phyloP scores from a whole-genome alignment of 2,113 vertebrate genomes.

The Pleuronectes platessa region DNA sequence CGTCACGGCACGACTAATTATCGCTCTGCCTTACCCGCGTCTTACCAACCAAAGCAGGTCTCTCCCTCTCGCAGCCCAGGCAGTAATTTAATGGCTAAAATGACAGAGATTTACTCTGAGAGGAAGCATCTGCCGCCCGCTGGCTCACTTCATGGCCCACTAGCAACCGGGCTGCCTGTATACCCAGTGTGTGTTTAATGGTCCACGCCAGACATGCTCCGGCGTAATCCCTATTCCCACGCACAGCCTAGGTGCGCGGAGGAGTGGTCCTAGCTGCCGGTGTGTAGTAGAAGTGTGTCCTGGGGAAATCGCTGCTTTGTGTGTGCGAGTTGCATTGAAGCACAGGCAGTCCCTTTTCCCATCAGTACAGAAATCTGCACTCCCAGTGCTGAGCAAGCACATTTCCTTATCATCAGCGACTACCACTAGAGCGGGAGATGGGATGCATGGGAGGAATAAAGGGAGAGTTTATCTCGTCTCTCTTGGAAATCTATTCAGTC shows the following conservation, averaged over 20 bases:
- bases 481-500: neutral
- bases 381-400: conserved; percentile 55
- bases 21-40: conserved; percentile 26
- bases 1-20: conserved; percentile 38
- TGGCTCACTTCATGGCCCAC: conserved; percentile 25
- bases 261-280: conserved; percentile 30
- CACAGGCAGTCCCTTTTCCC: conserved; percentile 12
- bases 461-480: neutral
- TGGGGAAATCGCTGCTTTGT: conserved; percentile 18
- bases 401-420: conserved; percentile 35
- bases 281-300: conserved; percentile 30
- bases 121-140: conserved; percentile 48
- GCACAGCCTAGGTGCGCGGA: conserved; percentile 12
- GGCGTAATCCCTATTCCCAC: conserved; percentile 31
- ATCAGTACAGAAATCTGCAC: conserved; percentile 41
- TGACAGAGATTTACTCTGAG: conserved; percentile 49
- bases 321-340: conserved; percentile 12
- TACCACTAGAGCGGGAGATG: conserved; percentile 14
- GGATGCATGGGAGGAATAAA: neutral
- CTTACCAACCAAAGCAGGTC: conserved; percentile 18
- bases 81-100: conserved; percentile 46
- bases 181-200: conserved; percentile 52
- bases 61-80: conserved; percentile 25
- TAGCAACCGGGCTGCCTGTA: conserved; percentile 28
- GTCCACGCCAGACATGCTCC: conserved; percentile 28